Percentiles rank a stretch among this genome's conserved stretches.
Evolutionary conservation across 1,140 invertebrate species (phyloP).

Genomic region (Aphelinus certus): DNA sequence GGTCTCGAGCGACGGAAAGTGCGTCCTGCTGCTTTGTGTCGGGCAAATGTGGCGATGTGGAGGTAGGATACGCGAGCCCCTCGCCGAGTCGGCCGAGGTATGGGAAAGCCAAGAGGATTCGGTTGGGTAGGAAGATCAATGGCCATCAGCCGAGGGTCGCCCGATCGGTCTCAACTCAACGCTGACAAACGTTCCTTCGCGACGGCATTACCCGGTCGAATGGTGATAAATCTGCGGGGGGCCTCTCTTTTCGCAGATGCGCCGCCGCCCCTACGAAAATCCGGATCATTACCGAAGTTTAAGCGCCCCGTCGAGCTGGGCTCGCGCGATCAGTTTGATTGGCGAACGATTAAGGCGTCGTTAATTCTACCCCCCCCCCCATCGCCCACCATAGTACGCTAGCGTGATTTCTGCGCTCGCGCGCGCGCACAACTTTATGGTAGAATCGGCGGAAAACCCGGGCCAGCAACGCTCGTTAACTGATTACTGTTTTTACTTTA

Average conservation of each 20-base stretch:
- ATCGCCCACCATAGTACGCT: no score
- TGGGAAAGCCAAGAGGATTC: constrained; percentile 10
- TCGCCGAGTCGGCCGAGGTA: no score
- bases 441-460: not conserved
- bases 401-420: constrained; percentile 9
- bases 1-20: no score
- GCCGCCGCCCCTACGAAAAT: constrained; percentile 36
- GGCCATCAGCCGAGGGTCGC: constrained; percentile 24
- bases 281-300: constrained; percentile 51
- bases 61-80: no score
- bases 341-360: constrained; percentile 41
- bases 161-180: constrained; percentile 39
- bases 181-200: constrained; percentile 41
- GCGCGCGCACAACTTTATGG: constrained; percentile 24
- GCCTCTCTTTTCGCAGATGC: constrained; percentile 1
- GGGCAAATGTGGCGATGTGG: no score
- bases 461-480: not conserved
- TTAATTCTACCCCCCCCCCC: constrained; percentile 31
- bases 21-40: no score
- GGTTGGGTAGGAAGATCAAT: not conserved
- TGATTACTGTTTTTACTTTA: constrained; percentile 31
- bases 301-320: constrained; percentile 39
- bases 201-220: constrained; percentile 43
- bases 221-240: constrained; percentile 45
- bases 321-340: constrained; percentile 37